Evolutionary conservation across 2,797 vertebrate genomes (phyloP).

Genomic region (Sphaeramia orbicularis): DNA sequence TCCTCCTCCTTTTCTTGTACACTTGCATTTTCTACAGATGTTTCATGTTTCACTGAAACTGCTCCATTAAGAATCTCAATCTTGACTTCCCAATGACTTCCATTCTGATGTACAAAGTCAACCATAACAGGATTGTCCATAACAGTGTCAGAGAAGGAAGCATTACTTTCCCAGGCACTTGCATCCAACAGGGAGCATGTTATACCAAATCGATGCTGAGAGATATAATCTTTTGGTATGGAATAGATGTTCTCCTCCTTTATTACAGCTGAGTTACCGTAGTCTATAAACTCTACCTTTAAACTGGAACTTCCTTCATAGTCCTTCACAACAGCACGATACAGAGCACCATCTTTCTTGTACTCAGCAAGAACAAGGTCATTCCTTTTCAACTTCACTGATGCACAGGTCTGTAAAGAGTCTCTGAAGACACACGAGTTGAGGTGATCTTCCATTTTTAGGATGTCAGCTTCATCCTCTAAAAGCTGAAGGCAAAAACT

Average conservation of each 20-base stretch:
- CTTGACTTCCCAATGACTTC: conserved; percentile 84
- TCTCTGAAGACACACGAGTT: conserved; percentile 68
- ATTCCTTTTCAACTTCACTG: conserved; percentile 61
- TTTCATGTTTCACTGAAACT: conserved; percentile 13
- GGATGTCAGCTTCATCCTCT: conserved; percentile 84
- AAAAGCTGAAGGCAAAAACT: conserved; percentile 89
- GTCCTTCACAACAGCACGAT: conserved; percentile 86
- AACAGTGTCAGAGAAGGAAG: conserved; percentile 77
- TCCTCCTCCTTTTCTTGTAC: conserved; percentile 9
- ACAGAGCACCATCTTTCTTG: conserved; percentile 82
- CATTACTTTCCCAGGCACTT: conserved; percentile 48
- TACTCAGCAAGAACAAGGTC: conserved; percentile 85
- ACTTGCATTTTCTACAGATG: conserved; percentile 5
- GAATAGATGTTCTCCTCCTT: conserved; percentile 78
- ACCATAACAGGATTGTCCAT: conserved; percentile 81
- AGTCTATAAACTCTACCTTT: conserved; percentile 91
- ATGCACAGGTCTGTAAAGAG: conserved; percentile 33
- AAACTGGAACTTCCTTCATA: conserved; percentile 55
- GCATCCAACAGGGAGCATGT: conserved; percentile 82
- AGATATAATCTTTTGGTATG: conserved; percentile 79
- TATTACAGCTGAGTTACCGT: conserved; percentile 86
- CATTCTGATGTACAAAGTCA: conserved; percentile 82
- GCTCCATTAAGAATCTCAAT: conserved; percentile 72
- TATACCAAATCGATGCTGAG: conserved; percentile 84
- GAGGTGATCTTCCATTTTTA: conserved; percentile 83